Evolutionary conservation across 2,797 vertebrate species (phyloP), one percentile per base, ranked within the genome.

Genomic region (Danio choprae): DNA sequence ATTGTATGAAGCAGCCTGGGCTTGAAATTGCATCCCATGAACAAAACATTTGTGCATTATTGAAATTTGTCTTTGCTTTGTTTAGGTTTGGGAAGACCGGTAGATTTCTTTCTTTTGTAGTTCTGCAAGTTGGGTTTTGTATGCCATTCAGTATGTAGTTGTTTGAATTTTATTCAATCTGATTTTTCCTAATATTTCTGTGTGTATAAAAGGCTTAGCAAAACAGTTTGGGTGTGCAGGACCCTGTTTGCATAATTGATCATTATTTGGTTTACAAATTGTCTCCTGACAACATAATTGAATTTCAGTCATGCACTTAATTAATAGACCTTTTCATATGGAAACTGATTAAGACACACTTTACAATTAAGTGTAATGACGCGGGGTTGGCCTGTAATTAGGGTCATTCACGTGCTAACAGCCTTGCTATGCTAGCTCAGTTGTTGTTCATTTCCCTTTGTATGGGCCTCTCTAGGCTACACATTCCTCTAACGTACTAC

Each of bases 321-420:
- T 97, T 97, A 97, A 97, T 95, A 92, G 91, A 91, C 90, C 91
- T 94, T 96, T 98, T 98, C 94, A 96, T 92, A 96, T 97, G 96
- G 93, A 97, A 98, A 98, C 95, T 91, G 95, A 90, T 95, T 95
- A 92, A 95, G 94, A 95, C 95, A 93, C 91, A 91, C 93, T 92
- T 89, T 83, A 95, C 94, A 95, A 94, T 95, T 91, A 93, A 94
- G 93, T 96, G 95, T 96, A 96, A 95, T 96, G 94, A 94, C 91
- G 90, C 81, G 91, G 93, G 94, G 92, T 94, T 92, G 92, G 91
- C 89, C 87, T 81, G 94, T 95, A 94, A 95, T 96, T 95, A 96
- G 94, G 92, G 60, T 93, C 94, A 97, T 97, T 98, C 95, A 97
- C 91, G 94, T 97, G 95, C 95, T 96, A 97, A 98, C 91, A 88